These are phyloP conservation scores for Dexiosoma caninum DNA, from an alignment of 2,888 invertebrate species.

Conservation along the genomic window DNA sequence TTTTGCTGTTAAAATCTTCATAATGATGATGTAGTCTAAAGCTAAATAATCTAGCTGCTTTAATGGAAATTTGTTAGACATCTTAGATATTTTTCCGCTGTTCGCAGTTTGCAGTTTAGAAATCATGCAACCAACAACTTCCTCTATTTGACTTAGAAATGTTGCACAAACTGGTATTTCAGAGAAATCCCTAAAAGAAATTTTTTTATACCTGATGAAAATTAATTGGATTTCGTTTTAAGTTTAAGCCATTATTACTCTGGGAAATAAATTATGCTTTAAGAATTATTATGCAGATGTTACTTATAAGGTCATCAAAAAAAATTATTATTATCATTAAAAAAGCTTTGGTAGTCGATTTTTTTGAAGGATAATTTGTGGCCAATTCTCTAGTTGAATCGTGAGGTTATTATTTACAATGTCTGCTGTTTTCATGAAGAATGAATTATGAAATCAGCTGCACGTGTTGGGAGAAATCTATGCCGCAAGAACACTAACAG, in stretches of 20 bases:
- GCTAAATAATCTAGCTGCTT: background rate
- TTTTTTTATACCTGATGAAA: background rate
- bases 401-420: too few relatives aligned
- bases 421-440: background rate
- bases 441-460: background rate
- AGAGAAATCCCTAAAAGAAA: slow-evolving; percentile 5
- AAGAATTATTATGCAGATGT: too few relatives aligned
- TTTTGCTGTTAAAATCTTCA: slow-evolving; percentile 39
- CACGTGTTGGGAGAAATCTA: too few relatives aligned
- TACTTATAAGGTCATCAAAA: too few relatives aligned
- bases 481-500: too few relatives aligned
- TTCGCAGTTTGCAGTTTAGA: background rate
- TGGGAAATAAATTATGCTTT: slow-evolving; percentile 8
- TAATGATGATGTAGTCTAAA: slow-evolving; percentile 16
- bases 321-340: too few relatives aligned
- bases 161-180: background rate
- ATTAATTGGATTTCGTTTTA: slow-evolving; percentile 25
- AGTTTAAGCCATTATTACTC: background rate
- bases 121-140: slow-evolving; percentile 51
- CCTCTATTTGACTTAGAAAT: slow-evolving; percentile 34
- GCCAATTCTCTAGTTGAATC: too few relatives aligned
- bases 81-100: slow-evolving; percentile 13
- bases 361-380: background rate
- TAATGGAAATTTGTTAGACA: slow-evolving; percentile 9
- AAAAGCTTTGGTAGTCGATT: too few relatives aligned